These are phyloP conservation scores for Drosophila colorata DNA, from an alignment of 2,888 invertebrate species.

Conservation along the genomic window DNA sequence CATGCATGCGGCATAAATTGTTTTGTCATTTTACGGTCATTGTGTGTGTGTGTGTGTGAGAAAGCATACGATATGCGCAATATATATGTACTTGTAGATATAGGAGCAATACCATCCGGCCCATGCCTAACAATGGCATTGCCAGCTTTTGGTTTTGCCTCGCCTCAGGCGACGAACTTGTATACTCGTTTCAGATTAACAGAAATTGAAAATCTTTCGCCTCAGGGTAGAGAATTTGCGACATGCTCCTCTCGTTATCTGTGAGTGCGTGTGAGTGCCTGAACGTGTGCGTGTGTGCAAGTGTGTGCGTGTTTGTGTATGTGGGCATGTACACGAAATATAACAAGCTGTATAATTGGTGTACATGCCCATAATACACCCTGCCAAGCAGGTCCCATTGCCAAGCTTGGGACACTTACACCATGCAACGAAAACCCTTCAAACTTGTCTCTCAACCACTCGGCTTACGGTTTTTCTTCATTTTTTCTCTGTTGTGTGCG, in stretches of 20 bases:
- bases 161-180: constrained; percentile 67
- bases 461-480: constrained; percentile 4
- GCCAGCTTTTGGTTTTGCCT: constrained; percentile 50
- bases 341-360: constrained; percentile 78
- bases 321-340: constrained; percentile 44
- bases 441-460: constrained; percentile 11
- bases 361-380: constrained; percentile 60
- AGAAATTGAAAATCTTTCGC: constrained; percentile 80
- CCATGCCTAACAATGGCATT: constrained; percentile 51
- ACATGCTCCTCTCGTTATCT: constrained; percentile 50
- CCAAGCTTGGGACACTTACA: constrained; percentile 9
- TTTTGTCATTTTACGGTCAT: constrained; percentile 72
- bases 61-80: constrained; percentile 10
- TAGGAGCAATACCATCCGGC: constrained; percentile 14
- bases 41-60: constrained; percentile 22
- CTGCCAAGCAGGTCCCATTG: constrained; percentile 23
- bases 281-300: constrained; percentile 7
- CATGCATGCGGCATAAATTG: constrained; percentile 80
- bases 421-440: not conserved
- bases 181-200: constrained; percentile 79
- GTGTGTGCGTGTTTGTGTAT: constrained; percentile 10
- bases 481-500: constrained; percentile 1
- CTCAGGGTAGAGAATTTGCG: constrained; percentile 56
- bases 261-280: not conserved
- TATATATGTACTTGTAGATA: constrained; percentile 5